Conservation (phyloP, 2,888 invertebrate genomes). For the Dugesia japonica region DNA sequence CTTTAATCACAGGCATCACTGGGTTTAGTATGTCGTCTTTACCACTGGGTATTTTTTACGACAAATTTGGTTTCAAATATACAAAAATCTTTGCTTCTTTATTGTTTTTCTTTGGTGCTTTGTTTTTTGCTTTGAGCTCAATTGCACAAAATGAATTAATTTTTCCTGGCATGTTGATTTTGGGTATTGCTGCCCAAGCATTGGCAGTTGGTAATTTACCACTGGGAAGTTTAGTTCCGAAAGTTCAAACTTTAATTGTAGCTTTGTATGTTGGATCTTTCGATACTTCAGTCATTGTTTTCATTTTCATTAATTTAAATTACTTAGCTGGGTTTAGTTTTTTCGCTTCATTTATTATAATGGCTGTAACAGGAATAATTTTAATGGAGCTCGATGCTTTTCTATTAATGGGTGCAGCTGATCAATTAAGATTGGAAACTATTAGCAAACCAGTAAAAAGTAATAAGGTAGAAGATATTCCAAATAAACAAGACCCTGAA, state of each 20-base stretch:
- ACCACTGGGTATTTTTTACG: neutral
- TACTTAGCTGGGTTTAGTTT: neutral
- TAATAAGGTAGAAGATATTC: too few species aligned
- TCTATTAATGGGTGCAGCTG: too few species aligned
- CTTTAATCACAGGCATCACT: neutral
- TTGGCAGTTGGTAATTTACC: neutral
- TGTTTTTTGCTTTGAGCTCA: neutral
- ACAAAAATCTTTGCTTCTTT: neutral
- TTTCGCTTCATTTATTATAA: neutral
- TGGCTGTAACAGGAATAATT: neutral
- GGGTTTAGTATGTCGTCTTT: neutral
- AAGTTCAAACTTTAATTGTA: neutral
- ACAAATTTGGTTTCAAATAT: neutral
- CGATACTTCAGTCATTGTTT: neutral
- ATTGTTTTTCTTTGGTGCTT: neutral
- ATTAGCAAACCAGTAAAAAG: too few species aligned
- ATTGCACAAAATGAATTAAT: neutral
- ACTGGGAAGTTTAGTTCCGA: neutral
- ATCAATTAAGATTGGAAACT: too few species aligned
- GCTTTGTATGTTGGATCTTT: neutral
- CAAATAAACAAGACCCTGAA: too few species aligned
- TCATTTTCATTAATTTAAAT: neutral
- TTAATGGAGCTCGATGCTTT: neutral
- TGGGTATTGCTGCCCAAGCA: neutral
- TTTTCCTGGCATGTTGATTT: neutral